Percentiles rank a stretch among this genome's conserved stretches.
phyloP scores from a whole-genome alignment of 1,140 invertebrate genomes.

The Ostrea denselamellosa region DNA sequence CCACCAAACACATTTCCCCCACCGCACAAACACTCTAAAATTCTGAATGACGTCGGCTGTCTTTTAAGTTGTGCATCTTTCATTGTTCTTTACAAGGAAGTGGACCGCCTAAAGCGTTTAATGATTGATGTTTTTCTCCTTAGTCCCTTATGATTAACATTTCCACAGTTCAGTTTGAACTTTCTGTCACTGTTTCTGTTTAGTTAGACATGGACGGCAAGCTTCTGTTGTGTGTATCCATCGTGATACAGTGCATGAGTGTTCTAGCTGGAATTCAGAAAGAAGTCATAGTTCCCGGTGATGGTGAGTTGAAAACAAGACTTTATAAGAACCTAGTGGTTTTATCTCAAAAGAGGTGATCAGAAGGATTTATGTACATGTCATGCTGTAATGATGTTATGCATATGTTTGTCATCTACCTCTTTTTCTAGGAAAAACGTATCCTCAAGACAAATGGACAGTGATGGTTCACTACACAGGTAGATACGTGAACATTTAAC shows the following conservation, averaged over 20 bases:
- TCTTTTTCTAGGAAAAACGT: conserved; percentile 13
- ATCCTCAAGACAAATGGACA: conserved; percentile 28
- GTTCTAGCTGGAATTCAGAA: not conserved
- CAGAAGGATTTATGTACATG: not conserved
- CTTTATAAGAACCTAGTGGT: not conserved
- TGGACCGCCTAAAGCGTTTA: not conserved
- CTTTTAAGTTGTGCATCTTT: not conserved
- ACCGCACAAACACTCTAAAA: not conserved
- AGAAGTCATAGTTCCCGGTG: not conserved
- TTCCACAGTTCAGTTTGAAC: conserved; percentile 29
- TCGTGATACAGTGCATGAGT: not conserved
- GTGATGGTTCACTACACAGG: conserved; percentile 32
- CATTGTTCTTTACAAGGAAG: not conserved
- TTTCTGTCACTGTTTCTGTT: not conserved
- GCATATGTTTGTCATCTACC: not conserved
- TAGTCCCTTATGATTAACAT: not conserved
- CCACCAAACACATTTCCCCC: no score
- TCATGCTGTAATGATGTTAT: not conserved
- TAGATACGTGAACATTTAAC: not conserved
- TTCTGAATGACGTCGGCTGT: not conserved
- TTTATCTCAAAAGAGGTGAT: not conserved
- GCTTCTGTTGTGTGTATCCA: not conserved
- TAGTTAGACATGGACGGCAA: conserved; percentile 1
- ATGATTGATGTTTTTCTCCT: conserved; percentile 20
- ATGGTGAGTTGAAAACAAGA: not conserved